Evolutionary conservation across 2,888 invertebrate genomes (phyloP).

Genomic region (Noctua pronuba): DNA sequence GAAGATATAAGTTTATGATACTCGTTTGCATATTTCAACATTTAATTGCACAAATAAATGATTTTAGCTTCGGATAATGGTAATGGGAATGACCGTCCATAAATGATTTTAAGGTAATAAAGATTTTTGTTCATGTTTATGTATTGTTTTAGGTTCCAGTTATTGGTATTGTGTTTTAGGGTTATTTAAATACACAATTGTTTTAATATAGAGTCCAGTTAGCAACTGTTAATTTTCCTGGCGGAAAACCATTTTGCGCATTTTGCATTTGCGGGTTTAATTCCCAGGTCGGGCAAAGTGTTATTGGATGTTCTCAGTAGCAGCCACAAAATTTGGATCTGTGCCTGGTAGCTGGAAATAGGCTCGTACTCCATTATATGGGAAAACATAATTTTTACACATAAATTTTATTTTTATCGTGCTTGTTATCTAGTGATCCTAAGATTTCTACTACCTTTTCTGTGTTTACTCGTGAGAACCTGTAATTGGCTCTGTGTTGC

Average conservation of each 20-base stretch:
- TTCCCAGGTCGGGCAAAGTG: not conserved
- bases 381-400: too few relatives aligned
- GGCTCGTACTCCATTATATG: not conserved
- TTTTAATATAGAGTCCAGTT: not conserved
- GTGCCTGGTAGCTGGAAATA: not conserved
- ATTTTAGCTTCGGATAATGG: conserved; percentile 51
- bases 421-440: too few relatives aligned
- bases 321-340: not conserved
- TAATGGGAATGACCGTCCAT: conserved; percentile 34
- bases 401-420: too few relatives aligned
- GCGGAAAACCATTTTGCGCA: too few relatives aligned
- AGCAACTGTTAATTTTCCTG: not conserved
- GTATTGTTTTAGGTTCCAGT: not conserved
- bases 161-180: conserved; percentile 14
- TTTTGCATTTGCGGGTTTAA: too few relatives aligned
- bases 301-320: not conserved
- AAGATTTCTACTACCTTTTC: too few relatives aligned
- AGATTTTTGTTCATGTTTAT: conserved; percentile 27
- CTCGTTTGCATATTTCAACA: conserved; percentile 61
- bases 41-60: conserved; percentile 61
- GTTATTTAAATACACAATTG: not conserved
- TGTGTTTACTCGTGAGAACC: too few relatives aligned
- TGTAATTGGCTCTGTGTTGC: too few relatives aligned
- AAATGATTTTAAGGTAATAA: conserved; percentile 42
- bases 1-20: conserved; percentile 49